These are phyloP conservation scores for Ceriagrion tenellum DNA, from an alignment of 2,888 invertebrate genomes.

Conservation along the genomic window DNA sequence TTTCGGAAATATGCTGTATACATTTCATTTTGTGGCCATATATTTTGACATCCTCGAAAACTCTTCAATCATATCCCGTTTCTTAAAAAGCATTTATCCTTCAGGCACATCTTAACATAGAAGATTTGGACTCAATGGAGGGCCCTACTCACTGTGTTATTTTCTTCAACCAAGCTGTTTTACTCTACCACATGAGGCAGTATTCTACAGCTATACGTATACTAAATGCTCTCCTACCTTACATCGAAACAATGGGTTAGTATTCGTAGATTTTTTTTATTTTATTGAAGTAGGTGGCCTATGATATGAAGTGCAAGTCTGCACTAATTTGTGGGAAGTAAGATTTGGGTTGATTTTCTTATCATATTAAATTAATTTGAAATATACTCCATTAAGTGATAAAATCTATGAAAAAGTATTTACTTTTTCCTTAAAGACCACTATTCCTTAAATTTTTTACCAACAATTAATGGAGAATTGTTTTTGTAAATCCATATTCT, in stretches of 20 bases:
- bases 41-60: no score
- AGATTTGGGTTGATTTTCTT: no score
- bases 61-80: no score
- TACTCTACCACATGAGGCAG: conserved; percentile 88
- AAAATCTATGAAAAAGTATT: no score
- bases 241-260: conserved; percentile 85
- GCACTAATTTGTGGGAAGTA: no score
- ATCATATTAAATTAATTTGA: no score
- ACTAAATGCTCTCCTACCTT: conserved; percentile 82
- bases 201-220: conserved; percentile 85
- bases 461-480: no score
- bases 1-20: neutral
- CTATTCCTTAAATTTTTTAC: no score
- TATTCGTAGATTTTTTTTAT: neutral
- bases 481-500: no score
- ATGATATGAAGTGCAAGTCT: no score
- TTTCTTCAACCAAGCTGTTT: conserved; percentile 89
- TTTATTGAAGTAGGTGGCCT: neutral
- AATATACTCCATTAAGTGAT: no score
- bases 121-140: conserved; percentile 80
- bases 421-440: no score
- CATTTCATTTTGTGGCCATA: neutral
- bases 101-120: conserved; percentile 77
- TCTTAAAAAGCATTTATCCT: conserved; percentile 15
- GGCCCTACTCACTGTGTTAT: conserved; percentile 85